Conservation (phyloP, 2,797 vertebrate species). For the Novumbra hubbsi region DNA sequence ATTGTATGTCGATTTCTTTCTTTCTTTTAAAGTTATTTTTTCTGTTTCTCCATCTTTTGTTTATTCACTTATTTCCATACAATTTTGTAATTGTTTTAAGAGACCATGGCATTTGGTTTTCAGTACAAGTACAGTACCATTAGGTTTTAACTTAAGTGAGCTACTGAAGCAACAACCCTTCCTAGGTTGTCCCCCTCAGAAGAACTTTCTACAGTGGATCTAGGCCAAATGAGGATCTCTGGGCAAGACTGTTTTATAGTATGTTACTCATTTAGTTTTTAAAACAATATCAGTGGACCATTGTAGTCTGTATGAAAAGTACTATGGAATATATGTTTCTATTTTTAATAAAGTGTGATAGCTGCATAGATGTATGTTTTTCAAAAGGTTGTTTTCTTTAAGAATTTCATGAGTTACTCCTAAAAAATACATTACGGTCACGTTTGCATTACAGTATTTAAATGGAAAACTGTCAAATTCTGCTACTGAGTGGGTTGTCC, state of each 20-base stretch:
- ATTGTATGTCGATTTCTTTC: slow-evolving; percentile 74
- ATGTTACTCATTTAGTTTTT: slow-evolving; percentile 55
- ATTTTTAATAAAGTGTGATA: slow-evolving; percentile 78
- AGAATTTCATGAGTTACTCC: neutral
- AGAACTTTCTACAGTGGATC: slow-evolving; percentile 68
- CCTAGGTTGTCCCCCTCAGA: slow-evolving; percentile 25
- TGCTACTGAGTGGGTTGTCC: neutral
- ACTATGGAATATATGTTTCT: slow-evolving; percentile 73
- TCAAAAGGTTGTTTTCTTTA: neutral
- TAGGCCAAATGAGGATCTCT: slow-evolving; percentile 63
- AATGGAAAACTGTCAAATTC: neutral
- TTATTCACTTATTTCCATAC: slow-evolving; percentile 27
- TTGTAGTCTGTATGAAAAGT: slow-evolving; percentile 74
- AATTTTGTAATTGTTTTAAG: slow-evolving; percentile 35
- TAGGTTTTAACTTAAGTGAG: slow-evolving; percentile 17
- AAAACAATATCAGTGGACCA: slow-evolving; percentile 66
- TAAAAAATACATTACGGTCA: neutral
- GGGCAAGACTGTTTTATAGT: slow-evolving; percentile 56
- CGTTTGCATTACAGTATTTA: neutral
- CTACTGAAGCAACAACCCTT: slow-evolving; percentile 13
- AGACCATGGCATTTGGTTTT: slow-evolving; percentile 24
- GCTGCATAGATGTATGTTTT: slow-evolving; percentile 50
- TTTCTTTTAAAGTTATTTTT: slow-evolving; percentile 61
- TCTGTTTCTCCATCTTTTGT: slow-evolving; percentile 54
- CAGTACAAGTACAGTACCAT: slow-evolving; percentile 15